Percentiles rank a stretch among this genome's conserved stretches.
Evolutionary conservation across 2,888 invertebrate genomes (phyloP).

Genomic region (Cephus pygmeus): DNA sequence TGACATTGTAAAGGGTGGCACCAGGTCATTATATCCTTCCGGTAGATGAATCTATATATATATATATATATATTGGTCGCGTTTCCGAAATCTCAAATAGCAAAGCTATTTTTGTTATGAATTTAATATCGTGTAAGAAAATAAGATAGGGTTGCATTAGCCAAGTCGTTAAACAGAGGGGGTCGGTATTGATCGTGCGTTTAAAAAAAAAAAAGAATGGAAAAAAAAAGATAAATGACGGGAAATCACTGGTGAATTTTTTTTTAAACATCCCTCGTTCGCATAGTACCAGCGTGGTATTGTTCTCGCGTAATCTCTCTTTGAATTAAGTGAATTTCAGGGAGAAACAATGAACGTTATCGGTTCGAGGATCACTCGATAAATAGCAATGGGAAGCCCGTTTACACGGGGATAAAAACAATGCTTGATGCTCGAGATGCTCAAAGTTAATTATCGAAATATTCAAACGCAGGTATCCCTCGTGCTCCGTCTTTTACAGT

Average conservation of each 20-base stretch:
- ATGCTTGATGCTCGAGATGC: background rate
- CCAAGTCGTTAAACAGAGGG: background rate
- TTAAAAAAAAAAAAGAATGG: background rate
- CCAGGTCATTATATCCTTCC: background rate
- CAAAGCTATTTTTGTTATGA: background rate
- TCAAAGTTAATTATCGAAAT: background rate
- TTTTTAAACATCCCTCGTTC: background rate
- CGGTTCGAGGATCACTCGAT: background rate
- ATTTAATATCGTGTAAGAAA: background rate
- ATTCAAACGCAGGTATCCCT: no score
- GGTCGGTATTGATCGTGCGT: background rate
- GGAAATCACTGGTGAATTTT: background rate
- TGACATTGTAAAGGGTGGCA: background rate
- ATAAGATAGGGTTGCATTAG: background rate
- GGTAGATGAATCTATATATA: no score
- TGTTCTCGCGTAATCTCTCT: background rate
- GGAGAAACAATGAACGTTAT: background rate
- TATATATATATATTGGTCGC: background rate
- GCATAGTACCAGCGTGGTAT: background rate
- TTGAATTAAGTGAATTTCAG: background rate
- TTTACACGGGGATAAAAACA: background rate
- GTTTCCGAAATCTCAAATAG: background rate
- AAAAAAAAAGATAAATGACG: background rate
- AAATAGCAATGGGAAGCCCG: background rate
- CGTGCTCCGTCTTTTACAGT: no score